A percentile compares a stretch with the other conserved stretches of the same genome.
phyloP scores from a whole-genome alignment of 2,888 invertebrate genomes.

The Drosophila borborema region DNA sequence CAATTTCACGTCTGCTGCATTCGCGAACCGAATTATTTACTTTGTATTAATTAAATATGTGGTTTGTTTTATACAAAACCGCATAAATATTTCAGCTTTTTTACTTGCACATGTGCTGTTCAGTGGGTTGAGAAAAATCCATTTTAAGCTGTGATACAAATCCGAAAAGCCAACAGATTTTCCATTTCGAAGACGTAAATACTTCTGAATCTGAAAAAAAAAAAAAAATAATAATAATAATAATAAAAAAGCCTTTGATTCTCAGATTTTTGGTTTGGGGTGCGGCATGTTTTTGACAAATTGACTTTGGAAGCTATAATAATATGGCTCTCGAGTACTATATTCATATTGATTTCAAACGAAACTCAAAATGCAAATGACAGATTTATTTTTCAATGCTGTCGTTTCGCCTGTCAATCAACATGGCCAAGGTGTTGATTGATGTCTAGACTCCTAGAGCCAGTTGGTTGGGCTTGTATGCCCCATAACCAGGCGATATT shows the following conservation, averaged over 20 bases:
- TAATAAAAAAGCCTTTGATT: conserved; percentile 48
- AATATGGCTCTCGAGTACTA: conserved; percentile 56
- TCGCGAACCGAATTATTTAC: conserved; percentile 63
- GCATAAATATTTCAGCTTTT: conserved; percentile 49
- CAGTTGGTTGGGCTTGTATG: conserved; percentile 20
- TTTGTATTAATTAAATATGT: conserved; percentile 79
- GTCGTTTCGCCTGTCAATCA: conserved; percentile 76
- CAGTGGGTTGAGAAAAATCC: conserved; percentile 45
- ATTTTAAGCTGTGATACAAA: conserved; percentile 55
- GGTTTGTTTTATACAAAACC: conserved; percentile 44
- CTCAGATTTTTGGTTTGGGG: conserved; percentile 20
- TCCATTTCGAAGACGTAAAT: conserved; percentile 19
- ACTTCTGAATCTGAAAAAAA: conserved; percentile 20
- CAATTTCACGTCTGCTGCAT: conserved; percentile 66
- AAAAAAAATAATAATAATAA: too few relatives aligned
- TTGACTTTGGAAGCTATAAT: conserved; percentile 69
- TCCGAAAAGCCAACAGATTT: conserved; percentile 41
- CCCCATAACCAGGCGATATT: conserved; percentile 16
- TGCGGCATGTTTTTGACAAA: conserved; percentile 71
- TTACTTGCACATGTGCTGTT: conserved; percentile 14
- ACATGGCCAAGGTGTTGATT: conserved; percentile 75
- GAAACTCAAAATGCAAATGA: conserved; percentile 77
- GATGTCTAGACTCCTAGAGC: conserved; percentile 64
- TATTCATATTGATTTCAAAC: conserved; percentile 77
- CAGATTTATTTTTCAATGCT: conserved; percentile 74